Evolutionary conservation across 2,113 vertebrate genomes (phyloP).

Genomic region (Ascaphus truei): DNA sequence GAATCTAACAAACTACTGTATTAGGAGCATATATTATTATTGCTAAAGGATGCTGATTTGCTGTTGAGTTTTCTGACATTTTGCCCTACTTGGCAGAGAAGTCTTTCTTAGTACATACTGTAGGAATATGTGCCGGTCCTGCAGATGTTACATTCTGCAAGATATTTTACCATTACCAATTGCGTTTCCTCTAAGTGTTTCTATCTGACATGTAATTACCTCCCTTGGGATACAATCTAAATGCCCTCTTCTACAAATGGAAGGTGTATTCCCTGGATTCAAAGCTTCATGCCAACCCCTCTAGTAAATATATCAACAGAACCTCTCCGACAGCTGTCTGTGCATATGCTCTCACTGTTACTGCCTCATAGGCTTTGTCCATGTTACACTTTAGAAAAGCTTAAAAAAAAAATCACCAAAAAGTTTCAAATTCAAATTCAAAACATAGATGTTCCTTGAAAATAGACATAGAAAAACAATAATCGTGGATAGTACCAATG

Average conservation of each 20-base stretch:
- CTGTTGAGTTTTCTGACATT: too few relatives aligned
- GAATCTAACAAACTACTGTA: too few relatives aligned
- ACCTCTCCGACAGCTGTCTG: slow-evolving; percentile 18
- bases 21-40: too few relatives aligned
- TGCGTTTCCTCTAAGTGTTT: not conserved
- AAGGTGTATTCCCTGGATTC: slow-evolving; percentile 5
- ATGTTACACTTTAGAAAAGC: not conserved
- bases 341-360: not conserved
- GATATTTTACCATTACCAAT: not conserved
- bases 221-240: slow-evolving; percentile 25
- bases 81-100: too few relatives aligned
- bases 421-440: not conserved
- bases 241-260: not conserved
- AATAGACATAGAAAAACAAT: not conserved
- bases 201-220: slow-evolving; percentile 3
- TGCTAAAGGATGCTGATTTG: too few relatives aligned
- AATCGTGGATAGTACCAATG: too few relatives aligned
- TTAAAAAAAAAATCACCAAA: too few relatives aligned
- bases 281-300: slow-evolving; percentile 5
- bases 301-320: not conserved
- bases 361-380: not conserved
- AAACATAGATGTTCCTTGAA: not conserved
- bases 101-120: too few relatives aligned
- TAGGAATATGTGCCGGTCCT: too few relatives aligned
- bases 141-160: too few relatives aligned